Evolutionary conservation across 1,140 invertebrate genomes (phyloP).

Genomic region (Tetranychus cinnabarinus): DNA sequence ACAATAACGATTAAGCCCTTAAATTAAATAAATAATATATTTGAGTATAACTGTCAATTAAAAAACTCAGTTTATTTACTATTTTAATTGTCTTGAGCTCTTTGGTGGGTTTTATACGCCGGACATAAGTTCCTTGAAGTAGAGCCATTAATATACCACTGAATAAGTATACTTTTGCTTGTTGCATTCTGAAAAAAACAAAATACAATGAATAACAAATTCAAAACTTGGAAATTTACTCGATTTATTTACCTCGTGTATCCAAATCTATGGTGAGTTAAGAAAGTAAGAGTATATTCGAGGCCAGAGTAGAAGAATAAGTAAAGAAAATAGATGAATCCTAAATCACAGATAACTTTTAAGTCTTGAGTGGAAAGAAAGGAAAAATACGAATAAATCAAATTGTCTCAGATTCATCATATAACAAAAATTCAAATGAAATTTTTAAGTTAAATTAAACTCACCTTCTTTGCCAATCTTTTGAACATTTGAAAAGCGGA

Average conservation of each 20-base stretch:
- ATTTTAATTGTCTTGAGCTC: slow-evolving; percentile 44
- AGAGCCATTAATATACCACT: slow-evolving; percentile 79
- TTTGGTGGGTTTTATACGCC: slow-evolving; percentile 46
- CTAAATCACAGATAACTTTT: slow-evolving; percentile 41
- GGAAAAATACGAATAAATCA: not conserved
- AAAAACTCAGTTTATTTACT: slow-evolving; percentile 19
- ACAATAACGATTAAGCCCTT: slow-evolving; percentile 64
- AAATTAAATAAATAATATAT: not conserved
- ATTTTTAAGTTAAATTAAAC: too few relatives aligned
- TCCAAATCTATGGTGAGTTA: slow-evolving; percentile 74
- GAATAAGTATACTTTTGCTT: slow-evolving; percentile 90
- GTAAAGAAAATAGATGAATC: slow-evolving; percentile 75
- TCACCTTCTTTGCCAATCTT: slow-evolving; percentile 19
- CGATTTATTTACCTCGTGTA: slow-evolving; percentile 35
- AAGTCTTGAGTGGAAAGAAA: slow-evolving; percentile 26
- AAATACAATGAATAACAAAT: too few relatives aligned
- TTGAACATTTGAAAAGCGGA: slow-evolving; percentile 29
- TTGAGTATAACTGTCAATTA: not conserved
- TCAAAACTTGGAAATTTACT: slow-evolving; percentile 2
- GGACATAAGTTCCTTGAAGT: slow-evolving; percentile 68
- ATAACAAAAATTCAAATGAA: not conserved
- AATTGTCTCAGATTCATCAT: not conserved
- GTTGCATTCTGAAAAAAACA: slow-evolving; percentile 47
- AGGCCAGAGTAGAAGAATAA: slow-evolving; percentile 89
- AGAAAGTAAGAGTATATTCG: slow-evolving; percentile 90